Conservation (phyloP, 2,888 invertebrate genomes). For the Eupithecia exiguata region DNA sequence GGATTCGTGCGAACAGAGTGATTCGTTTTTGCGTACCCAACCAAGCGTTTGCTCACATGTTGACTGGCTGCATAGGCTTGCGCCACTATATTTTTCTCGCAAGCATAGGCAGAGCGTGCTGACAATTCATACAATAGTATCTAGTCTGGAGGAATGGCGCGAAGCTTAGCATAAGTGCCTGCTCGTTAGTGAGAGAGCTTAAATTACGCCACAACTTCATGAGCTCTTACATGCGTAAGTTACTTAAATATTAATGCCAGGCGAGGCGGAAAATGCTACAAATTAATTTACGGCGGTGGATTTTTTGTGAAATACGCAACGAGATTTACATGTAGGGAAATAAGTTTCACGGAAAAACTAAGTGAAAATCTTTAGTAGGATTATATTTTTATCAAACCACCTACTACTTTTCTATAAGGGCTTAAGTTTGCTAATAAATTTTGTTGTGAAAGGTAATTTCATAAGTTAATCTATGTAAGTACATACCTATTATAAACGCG, state of each 20-base stretch:
- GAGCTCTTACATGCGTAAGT: constrained; percentile 65
- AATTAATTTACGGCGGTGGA: constrained; percentile 27
- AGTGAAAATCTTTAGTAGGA: background rate
- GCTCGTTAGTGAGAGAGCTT: constrained; percentile 78
- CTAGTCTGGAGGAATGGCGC: constrained; percentile 64
- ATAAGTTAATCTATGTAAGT: background rate
- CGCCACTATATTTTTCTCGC: constrained; percentile 38
- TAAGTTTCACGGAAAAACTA: background rate
- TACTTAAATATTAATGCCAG: constrained; percentile 58
- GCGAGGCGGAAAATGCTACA: constrained; percentile 50
- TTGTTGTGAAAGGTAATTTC: background rate
- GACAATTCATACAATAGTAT: constrained; percentile 71
- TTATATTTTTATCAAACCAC: background rate
- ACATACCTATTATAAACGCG: background rate
- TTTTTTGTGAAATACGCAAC: constrained; percentile 7
- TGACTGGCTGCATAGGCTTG: constrained; percentile 6
- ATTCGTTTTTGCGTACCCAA: constrained; percentile 12
- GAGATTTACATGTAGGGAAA: background rate
- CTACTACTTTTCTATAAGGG: background rate
- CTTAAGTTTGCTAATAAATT: background rate
- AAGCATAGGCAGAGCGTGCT: constrained; percentile 61
- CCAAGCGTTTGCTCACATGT: constrained; percentile 18
- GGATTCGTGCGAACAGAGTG: constrained; percentile 9
- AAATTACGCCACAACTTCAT: constrained; percentile 70
- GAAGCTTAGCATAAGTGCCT: constrained; percentile 67